Percentiles rank a stretch among this genome's conserved stretches.
Conservation (phyloP, 2,888 invertebrate species). For the Microctonus hyperodae region DNA sequence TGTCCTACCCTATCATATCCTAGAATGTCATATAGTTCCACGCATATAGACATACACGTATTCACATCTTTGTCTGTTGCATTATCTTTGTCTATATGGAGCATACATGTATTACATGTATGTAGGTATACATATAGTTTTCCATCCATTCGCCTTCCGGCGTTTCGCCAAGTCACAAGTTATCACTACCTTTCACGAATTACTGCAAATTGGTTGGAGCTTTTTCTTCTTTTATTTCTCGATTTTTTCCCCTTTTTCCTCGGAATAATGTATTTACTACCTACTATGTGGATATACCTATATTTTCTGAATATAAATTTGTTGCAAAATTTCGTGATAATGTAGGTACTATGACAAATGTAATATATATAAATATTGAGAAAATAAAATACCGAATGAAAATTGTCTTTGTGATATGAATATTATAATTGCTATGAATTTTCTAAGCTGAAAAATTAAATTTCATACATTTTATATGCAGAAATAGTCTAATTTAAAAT, state of each 20-base stretch:
- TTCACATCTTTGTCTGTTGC: slow-evolving; percentile 20
- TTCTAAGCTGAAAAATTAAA: no score
- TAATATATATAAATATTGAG: no score
- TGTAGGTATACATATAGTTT: no score
- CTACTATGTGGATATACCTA: neutral
- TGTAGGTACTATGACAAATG: no score
- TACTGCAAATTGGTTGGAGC: slow-evolving; percentile 42
- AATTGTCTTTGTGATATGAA: no score
- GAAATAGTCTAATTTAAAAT: no score
- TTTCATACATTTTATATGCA: no score
- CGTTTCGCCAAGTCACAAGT: slow-evolving; percentile 44
- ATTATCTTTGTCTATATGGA: neutral
- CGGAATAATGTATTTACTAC: neutral
- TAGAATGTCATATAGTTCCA: slow-evolving; percentile 37
- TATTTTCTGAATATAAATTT: neutral
- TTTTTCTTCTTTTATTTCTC: slow-evolving; percentile 16
- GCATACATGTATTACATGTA: slow-evolving; percentile 18
- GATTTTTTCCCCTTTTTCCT: neutral
- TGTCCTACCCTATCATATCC: slow-evolving; percentile 53
- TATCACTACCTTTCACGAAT: slow-evolving; percentile 40
- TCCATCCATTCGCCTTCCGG: slow-evolving; percentile 35
- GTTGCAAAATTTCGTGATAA: neutral
- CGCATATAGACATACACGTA: slow-evolving; percentile 7
- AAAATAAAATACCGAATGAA: no score
- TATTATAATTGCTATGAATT: no score